Evolutionary conservation across 2,888 invertebrate genomes (phyloP).

Genomic region (Tetranychus piercei): DNA sequence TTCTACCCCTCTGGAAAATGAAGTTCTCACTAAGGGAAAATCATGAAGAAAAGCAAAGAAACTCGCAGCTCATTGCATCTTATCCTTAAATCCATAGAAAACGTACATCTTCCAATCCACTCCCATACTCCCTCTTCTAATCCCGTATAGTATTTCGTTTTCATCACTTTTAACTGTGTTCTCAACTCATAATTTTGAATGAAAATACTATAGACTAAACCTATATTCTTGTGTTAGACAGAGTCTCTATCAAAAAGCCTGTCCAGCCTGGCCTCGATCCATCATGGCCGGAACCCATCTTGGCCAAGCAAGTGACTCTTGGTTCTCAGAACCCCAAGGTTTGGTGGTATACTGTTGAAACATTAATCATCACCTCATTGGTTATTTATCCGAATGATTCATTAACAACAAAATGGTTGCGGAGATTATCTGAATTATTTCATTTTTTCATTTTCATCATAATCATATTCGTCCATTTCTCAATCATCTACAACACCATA

Average conservation of each 20-base stretch:
- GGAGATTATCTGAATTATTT: neutral
- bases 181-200: neutral
- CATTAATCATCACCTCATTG: neutral
- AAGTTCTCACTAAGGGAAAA: neutral
- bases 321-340: neutral
- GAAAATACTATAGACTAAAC: neutral
- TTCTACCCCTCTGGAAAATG: neutral
- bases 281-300: neutral
- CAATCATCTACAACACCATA: neutral
- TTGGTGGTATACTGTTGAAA: neutral
- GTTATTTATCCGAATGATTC: neutral
- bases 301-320: slow-evolving; percentile 1
- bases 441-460: slow-evolving; percentile 1
- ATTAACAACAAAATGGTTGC: neutral
- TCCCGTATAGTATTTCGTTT: neutral
- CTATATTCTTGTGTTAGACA: neutral
- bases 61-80: slow-evolving; percentile 1
- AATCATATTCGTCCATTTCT: neutral
- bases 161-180: neutral
- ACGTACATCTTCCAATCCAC: slow-evolving; percentile 8
- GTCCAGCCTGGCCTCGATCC: neutral
- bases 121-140: slow-evolving; percentile 2
- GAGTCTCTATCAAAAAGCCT: slow-evolving; percentile 6
- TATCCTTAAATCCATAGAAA: slow-evolving; percentile 1
- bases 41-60: neutral